Conservation (phyloP, 2,797 vertebrate genomes). For the Acanthiza pusilla region DNA sequence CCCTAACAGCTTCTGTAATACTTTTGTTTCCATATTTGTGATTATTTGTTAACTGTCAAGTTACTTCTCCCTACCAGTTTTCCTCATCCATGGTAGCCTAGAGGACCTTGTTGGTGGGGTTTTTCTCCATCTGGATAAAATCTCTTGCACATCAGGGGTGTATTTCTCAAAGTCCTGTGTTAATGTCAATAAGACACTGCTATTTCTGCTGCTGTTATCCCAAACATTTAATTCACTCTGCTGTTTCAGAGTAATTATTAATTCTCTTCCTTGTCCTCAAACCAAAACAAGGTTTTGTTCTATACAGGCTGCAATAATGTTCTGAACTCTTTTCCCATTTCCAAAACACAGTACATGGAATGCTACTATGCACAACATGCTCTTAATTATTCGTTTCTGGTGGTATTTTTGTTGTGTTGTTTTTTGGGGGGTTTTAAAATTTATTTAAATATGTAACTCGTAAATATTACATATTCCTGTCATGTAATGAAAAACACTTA, state of each 20-base stretch:
- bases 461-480: neutral
- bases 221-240: neutral
- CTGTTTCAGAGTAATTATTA: neutral
- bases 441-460: neutral
- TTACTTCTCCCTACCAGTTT: neutral
- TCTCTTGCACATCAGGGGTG: neutral
- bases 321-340: neutral
- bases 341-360: neutral
- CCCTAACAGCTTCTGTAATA: neutral
- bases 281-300: neutral
- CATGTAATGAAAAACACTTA: neutral
- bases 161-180: neutral
- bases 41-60: neutral
- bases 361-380: neutral
- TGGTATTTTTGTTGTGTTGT: neutral
- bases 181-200: neutral
- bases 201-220: neutral
- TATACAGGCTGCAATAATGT: neutral
- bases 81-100: neutral
- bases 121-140: neutral
- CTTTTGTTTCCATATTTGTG: neutral
- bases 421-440: neutral
- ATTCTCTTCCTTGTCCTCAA: neutral
- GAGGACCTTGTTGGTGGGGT: neutral
- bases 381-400: neutral